Base-by-base conservation (phyloP, 2,888 invertebrate species). In the Xestia xanthographa region DNA sequence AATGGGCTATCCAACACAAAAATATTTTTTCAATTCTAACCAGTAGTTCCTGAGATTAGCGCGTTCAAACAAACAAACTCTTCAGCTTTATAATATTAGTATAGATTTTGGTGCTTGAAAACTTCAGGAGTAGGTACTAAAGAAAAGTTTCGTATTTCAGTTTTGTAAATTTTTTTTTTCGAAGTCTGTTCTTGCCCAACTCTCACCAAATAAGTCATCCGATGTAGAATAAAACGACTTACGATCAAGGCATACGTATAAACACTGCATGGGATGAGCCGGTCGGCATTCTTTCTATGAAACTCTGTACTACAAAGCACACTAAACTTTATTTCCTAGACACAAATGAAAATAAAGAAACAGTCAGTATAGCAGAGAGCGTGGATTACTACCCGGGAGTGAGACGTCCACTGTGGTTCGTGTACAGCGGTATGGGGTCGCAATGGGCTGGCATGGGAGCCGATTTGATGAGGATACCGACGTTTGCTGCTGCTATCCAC, bases 361-460 rank as follows among this genome's bases (percentile, higher is more conserved):
- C 94, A 0, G 77, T 91, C 2, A 85, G 86, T 26, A 6, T 93
- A 34, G 75, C 88, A 0, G 88, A 93, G 73, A 91, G 88, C 68
- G 78, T 87, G 2, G 89, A 90, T 9, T 90, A 93, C 73, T 94
- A 89, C 56, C 87, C 91, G 0, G 94, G 92, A 5, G 91, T 84
- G 0, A 90, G 87, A 22, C 89, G 96, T 1, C 97, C 97, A 0
- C 89, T 98, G 0, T 98, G 97, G 97, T 98, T 97, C 87, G 96
- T 98, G 65, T 98, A 97, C 93, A 97, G 97, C 65, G 98, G 98
- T 9, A 97, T 98, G 97, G 98, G 98, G 0, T 97, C 97, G 0
- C 97, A 98, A 90, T 98, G 98, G 97, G 92, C 96, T 45, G 97
- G 97, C 14, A 98, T 98, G 97, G 97, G 97, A 3, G 93, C 95